Percentiles rank a stretch among this genome's conserved stretches.
phyloP scores from a whole-genome alignment of 2,888 invertebrate species.

The Oxycera nigricornis region DNA sequence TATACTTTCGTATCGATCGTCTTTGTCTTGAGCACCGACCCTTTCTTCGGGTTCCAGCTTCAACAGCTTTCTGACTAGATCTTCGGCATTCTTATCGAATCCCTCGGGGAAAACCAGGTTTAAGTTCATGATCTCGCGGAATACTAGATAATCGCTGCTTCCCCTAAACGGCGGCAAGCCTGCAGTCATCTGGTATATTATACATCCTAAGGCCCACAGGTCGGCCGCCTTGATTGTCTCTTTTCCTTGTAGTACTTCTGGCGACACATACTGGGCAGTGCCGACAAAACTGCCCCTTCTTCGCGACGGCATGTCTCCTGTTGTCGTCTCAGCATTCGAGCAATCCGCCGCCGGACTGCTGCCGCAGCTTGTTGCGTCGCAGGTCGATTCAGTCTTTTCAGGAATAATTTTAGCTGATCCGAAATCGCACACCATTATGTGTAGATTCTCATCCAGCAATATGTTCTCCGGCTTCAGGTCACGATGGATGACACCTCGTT shows the following conservation, averaged over 20 bases:
- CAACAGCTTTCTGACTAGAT: conserved; percentile 85
- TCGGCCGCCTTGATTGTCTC: conserved; percentile 82
- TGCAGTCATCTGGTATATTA: conserved; percentile 95
- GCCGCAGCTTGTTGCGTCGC: conserved; percentile 5
- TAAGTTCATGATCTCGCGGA: conserved; percentile 91
- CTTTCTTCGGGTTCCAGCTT: conserved; percentile 81
- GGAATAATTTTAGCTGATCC: conserved; percentile 85
- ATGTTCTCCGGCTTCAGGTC: conserved; percentile 98
- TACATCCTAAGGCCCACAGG: conserved; percentile 97
- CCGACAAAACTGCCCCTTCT: conserved; percentile 92
- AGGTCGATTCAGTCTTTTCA: conserved; percentile 15
- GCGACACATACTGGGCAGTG: conserved; percentile 98
- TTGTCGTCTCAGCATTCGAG: conserved; percentile 6
- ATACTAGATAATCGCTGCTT: conserved; percentile 92
- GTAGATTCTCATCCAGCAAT: conserved; percentile 92
- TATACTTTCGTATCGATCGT: conserved; percentile 79
- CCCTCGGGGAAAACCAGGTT: conserved; percentile 93
- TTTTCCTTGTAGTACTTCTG: conserved; percentile 88
- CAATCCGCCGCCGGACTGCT: conserved; percentile 32
- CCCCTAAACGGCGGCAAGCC: conserved; percentile 92
- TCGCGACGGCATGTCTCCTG: conserved; percentile 51
- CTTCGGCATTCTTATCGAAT: conserved; percentile 84
- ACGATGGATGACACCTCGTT: conserved; percentile 88
- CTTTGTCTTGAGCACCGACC: conserved; percentile 79
- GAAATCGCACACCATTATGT: conserved; percentile 96